phyloP scores from a whole-genome alignment of 2,113 vertebrate genomes.

The Smithornis capensis region DNA sequence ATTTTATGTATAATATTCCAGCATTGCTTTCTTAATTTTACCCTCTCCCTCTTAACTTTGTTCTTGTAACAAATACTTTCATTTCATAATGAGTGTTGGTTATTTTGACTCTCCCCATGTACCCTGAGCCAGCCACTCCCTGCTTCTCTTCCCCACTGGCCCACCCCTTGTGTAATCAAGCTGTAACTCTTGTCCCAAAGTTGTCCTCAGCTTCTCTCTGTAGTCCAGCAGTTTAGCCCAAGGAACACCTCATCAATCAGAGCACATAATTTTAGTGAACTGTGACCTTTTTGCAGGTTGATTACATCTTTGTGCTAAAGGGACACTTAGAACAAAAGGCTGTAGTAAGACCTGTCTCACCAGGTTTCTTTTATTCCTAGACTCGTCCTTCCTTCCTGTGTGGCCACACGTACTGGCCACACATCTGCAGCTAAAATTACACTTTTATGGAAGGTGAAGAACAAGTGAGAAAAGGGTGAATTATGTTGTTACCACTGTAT shows the following conservation, averaged over 20 bases:
- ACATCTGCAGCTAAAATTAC: background rate
- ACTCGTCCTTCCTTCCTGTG: background rate
- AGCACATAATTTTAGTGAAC: background rate
- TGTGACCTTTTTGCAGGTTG: background rate
- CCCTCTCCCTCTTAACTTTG: background rate
- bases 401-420: accelerated
- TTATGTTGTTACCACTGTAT: background rate
- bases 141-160: too few species aligned
- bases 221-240: background rate
- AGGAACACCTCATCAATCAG: background rate
- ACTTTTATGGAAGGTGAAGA: background rate
- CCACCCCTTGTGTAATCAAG: background rate
- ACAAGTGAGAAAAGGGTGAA: background rate
- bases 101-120: background rate
- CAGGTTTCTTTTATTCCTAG: background rate
- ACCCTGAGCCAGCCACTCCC: background rate
- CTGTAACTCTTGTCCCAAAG: background rate
- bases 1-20: background rate
- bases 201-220: background rate
- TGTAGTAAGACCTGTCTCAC: background rate
- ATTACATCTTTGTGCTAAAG: background rate
- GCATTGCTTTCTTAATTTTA: background rate
- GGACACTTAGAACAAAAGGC: background rate
- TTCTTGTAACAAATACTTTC: background rate
- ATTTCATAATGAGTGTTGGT: background rate